Evolutionary conservation across 2,113 vertebrate genomes (phyloP).

Genomic region (Xenopus laevis): DNA sequence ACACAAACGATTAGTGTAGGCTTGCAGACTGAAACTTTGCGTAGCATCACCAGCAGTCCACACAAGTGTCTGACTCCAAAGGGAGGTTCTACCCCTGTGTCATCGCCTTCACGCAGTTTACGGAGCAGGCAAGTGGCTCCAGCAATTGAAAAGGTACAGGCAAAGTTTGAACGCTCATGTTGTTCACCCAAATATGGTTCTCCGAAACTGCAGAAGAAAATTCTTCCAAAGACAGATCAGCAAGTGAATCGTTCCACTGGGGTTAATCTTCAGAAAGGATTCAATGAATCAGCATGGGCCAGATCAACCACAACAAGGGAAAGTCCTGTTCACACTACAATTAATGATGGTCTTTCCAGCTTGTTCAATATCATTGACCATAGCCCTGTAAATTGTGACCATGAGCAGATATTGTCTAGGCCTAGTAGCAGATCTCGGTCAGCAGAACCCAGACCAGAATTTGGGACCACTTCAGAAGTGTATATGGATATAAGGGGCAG

Average conservation of each 20-base stretch:
- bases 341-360: slow-evolving; percentile 95
- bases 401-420: slow-evolving; percentile 77
- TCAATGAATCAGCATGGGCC: slow-evolving; percentile 93
- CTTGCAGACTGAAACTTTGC: slow-evolving; percentile 85
- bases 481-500: slow-evolving; percentile 71
- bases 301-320: slow-evolving; percentile 94
- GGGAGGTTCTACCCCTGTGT: slow-evolving; percentile 80
- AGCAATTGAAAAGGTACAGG: slow-evolving; percentile 81
- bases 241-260: slow-evolving; percentile 63
- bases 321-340: slow-evolving; percentile 94
- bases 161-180: slow-evolving; percentile 93
- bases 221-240: slow-evolving; percentile 66
- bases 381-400: slow-evolving; percentile 77
- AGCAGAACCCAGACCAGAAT: slow-evolving; percentile 62
- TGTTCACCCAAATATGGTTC: slow-evolving; percentile 98
- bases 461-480: slow-evolving; percentile 68
- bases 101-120: slow-evolving; percentile 86
- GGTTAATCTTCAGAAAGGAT: slow-evolving; percentile 80
- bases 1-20: slow-evolving; percentile 87
- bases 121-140: slow-evolving; percentile 87
- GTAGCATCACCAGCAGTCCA: slow-evolving; percentile 88
- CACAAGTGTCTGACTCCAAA: slow-evolving; percentile 95
- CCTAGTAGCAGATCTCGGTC: slow-evolving; percentile 79
- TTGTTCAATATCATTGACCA: slow-evolving; percentile 98
- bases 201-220: slow-evolving; percentile 91